Percentiles rank a stretch among this genome's conserved stretches.
phyloP scores from a whole-genome alignment of 2,797 vertebrate genomes.

The Platalea minor region DNA sequence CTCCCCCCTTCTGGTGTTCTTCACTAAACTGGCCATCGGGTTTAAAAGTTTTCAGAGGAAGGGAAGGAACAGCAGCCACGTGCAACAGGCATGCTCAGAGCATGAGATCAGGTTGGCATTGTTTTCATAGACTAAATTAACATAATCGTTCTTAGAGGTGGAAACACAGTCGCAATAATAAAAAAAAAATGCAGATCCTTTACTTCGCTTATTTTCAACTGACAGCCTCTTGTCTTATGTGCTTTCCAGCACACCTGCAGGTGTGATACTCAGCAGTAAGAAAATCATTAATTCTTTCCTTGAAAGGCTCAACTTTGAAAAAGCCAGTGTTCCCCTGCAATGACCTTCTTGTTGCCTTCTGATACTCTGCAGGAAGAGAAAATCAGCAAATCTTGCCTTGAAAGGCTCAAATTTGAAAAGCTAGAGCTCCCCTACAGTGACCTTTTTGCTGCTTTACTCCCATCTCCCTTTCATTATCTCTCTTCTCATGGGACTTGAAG shows the following conservation, averaged over 20 bases:
- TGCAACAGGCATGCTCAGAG: not conserved
- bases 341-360: conserved; percentile 50
- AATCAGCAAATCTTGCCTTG: conserved; percentile 51
- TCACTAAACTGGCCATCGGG: not conserved
- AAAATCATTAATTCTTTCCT: conserved; percentile 50
- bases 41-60: not conserved
- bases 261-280: not conserved
- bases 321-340: not conserved
- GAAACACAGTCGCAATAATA: not conserved
- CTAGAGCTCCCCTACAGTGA: conserved; percentile 7
- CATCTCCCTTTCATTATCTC: conserved; percentile 52
- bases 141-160: not conserved
- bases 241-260: not conserved
- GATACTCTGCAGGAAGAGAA: conserved; percentile 56
- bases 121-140: not conserved
- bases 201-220: not conserved
- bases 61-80: not conserved
- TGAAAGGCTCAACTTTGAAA: conserved; percentile 34
- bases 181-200: not conserved
- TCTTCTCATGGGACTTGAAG: conserved; percentile 4
- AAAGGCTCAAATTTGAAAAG: conserved; percentile 55
- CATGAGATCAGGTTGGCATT: not conserved
- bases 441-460: conserved; percentile 36
- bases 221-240: not conserved
- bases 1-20: not conserved